Evolutionary conservation across 2,797 vertebrate genomes (phyloP).

Genomic region (Onychomys leucogaster): DNA sequence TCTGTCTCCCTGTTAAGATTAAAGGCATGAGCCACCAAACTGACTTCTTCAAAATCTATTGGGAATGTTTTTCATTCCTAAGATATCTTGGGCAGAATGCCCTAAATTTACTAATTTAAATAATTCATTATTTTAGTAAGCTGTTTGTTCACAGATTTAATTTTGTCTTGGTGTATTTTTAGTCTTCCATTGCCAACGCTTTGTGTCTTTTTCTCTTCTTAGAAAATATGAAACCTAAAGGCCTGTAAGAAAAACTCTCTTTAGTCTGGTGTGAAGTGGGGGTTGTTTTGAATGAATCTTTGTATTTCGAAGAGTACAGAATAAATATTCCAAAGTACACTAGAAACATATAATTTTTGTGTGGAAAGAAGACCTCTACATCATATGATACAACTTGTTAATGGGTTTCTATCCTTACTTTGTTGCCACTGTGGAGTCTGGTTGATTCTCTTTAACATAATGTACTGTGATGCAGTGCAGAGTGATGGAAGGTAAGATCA

Average conservation of each 20-base stretch:
- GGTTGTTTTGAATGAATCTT: neutral
- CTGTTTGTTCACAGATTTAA: neutral
- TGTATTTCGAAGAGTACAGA: neutral
- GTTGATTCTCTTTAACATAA: neutral
- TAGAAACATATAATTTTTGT: neutral
- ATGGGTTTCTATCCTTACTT: neutral
- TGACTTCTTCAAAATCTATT: neutral
- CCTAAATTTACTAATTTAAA: neutral
- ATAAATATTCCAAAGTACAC: neutral
- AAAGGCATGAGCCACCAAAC: neutral
- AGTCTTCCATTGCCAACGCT: neutral
- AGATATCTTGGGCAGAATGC: neutral
- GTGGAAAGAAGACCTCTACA: neutral
- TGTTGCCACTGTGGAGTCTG: neutral
- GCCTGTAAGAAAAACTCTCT: neutral
- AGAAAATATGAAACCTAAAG: neutral
- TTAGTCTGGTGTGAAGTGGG: neutral
- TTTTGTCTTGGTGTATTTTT: neutral
- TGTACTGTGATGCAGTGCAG: neutral
- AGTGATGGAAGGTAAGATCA: neutral
- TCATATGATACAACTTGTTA: neutral
- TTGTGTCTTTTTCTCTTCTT: neutral
- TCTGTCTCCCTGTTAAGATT: neutral
- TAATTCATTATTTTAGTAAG: neutral
- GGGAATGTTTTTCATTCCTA: slow-evolving; percentile 36